Evolutionary conservation across 2,888 invertebrate species (phyloP).

Genomic region (Plagodis dolabraria): DNA sequence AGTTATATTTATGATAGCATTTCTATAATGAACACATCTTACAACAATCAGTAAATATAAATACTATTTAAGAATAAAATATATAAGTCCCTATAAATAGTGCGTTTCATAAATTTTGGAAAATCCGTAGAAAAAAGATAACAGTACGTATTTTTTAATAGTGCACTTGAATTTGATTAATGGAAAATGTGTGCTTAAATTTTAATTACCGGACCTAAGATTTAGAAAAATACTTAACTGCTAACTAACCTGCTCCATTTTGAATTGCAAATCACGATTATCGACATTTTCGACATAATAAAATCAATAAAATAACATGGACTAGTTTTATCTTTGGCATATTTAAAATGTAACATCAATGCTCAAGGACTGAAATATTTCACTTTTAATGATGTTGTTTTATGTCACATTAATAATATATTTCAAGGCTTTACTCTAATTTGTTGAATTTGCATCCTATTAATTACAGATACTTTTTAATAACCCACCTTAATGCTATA

Average conservation of each 20-base stretch:
- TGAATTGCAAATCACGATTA: conserved; percentile 22
- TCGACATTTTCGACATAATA: conserved; percentile 11
- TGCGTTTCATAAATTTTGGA: too few species aligned
- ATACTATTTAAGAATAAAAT: too few species aligned
- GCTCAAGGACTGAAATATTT: conserved; percentile 12
- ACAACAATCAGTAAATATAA: too few species aligned
- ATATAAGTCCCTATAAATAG: too few species aligned
- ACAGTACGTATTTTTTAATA: too few species aligned
- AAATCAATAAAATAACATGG: background rate
- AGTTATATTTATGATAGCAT: background rate
- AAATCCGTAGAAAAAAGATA: too few species aligned
- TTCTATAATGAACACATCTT: too few species aligned
- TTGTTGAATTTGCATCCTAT: conserved; percentile 10
- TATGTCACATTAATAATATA: background rate
- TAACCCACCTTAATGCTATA: too few species aligned
- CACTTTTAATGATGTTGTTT: conserved; percentile 12
- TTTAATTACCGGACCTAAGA: background rate
- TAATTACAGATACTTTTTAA: too few species aligned
- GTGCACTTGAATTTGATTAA: too few species aligned
- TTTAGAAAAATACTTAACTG: conserved; percentile 13
- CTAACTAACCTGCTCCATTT: conserved; percentile 2
- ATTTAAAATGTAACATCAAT: conserved; percentile 7
- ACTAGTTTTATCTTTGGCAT: conserved; percentile 13
- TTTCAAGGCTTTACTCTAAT: conserved; percentile 15
- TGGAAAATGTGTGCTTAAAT: too few species aligned